phyloP scores from a whole-genome alignment of 2,888 invertebrate genomes.

The Dolomedes plantarius region DNA sequence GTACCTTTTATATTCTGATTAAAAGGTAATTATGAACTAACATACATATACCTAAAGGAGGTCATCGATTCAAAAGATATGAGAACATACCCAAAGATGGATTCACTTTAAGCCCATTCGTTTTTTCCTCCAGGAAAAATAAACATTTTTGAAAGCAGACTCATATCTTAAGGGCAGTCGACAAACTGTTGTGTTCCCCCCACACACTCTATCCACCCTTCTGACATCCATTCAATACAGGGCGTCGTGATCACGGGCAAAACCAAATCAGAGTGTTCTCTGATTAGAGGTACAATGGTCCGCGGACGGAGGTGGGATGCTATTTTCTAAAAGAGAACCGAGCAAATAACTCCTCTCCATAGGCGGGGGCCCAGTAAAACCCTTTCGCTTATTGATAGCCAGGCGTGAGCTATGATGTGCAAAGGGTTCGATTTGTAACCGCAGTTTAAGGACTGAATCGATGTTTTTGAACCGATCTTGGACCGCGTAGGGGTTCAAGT shows the following conservation, averaged over 20 bases:
- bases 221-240: conserved; percentile 4
- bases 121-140: neutral
- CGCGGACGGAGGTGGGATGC: conserved; percentile 41
- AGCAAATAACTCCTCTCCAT: neutral
- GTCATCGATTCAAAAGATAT: no score
- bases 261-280: conserved; percentile 7
- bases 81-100: no score
- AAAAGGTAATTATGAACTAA: no score
- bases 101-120: no score
- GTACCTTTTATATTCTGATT: no score
- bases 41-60: no score
- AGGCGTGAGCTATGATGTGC: conserved; percentile 41
- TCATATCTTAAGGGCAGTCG: neutral
- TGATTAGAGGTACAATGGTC: conserved; percentile 32
- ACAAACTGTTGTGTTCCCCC: neutral
- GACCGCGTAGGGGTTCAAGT: conserved; percentile 30
- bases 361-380: neutral
- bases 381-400: conserved; percentile 43
- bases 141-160: neutral
- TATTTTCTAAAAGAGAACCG: neutral
- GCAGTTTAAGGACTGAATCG: neutral
- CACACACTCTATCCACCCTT: neutral
- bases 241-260: neutral
- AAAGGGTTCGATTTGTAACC: neutral
- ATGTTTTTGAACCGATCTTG: conserved; percentile 14